phyloP scores from a whole-genome alignment of 2,113 vertebrate species.

The Arvicanthis niloticus region DNA sequence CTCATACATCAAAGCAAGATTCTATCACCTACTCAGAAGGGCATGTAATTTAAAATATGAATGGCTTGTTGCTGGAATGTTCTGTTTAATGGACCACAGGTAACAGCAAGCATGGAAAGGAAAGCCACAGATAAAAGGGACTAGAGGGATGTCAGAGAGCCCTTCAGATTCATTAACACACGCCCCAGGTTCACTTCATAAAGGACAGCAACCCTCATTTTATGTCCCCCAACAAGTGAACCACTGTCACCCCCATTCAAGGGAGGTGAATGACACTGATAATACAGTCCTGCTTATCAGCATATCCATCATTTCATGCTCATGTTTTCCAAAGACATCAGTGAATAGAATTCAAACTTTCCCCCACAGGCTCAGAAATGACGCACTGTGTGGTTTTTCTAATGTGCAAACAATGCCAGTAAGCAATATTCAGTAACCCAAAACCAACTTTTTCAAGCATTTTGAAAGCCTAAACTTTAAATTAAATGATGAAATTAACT shows the following conservation, averaged over 20 bases:
- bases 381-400: neutral
- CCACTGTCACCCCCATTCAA: too few relatives aligned
- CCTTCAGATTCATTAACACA: neutral
- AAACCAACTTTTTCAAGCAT: conserved; percentile 4
- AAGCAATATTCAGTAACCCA: neutral
- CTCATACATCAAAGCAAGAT: neutral
- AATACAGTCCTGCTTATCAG: neutral
- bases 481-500: neutral
- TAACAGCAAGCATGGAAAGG: neutral
- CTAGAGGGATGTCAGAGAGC: neutral
- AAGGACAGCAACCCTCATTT: neutral
- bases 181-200: neutral
- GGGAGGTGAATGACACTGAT: neutral
- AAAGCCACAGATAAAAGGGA: neutral
- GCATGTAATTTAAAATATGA: neutral
- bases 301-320: neutral
- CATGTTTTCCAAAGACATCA: neutral
- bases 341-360: conserved; percentile 33
- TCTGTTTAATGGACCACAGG: neutral
- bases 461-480: neutral
- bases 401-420: neutral
- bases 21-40: neutral
- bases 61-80: neutral
- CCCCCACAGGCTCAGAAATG: neutral
- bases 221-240: neutral